Conservation (phyloP, 2,888 invertebrate genomes). For the Philhelius pedissequus region DNA sequence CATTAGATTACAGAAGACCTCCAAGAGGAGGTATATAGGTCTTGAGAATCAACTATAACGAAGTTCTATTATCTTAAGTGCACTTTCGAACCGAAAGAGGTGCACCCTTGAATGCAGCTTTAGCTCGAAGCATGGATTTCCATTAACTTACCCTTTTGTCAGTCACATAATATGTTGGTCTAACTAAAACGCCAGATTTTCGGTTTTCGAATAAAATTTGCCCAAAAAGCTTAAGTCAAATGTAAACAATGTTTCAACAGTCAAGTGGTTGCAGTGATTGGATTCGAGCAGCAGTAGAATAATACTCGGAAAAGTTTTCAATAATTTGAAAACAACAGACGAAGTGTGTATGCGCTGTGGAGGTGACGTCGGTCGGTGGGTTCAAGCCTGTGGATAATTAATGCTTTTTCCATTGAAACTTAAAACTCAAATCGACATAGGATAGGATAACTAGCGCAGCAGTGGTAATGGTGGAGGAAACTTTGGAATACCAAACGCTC, state of each 20-base stretch:
- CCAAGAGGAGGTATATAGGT: background rate
- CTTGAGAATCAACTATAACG: slow-evolving; percentile 59
- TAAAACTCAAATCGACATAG: slow-evolving; percentile 29
- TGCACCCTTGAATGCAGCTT: background rate
- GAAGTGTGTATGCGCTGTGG: background rate
- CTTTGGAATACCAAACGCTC: slow-evolving; percentile 8
- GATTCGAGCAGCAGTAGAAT: slow-evolving; percentile 28
- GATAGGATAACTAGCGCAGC: background rate
- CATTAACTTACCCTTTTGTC: background rate
- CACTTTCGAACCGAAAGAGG: slow-evolving; percentile 59
- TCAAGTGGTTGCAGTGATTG: slow-evolving; percentile 44
- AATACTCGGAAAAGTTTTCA: slow-evolving; percentile 36
- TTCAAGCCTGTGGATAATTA: slow-evolving; percentile 56
- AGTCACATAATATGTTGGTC: slow-evolving; percentile 1
- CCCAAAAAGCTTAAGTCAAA: slow-evolving; percentile 55
- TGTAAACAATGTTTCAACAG: slow-evolving; percentile 49
- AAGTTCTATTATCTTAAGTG: slow-evolving; percentile 72
- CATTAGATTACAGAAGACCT: background rate
- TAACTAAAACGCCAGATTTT: slow-evolving; percentile 29
- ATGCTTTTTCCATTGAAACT: slow-evolving; percentile 56
- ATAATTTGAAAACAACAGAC: slow-evolving; percentile 31
- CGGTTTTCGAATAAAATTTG: slow-evolving; percentile 26
- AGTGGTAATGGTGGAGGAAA: background rate
- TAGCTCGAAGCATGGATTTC: background rate
- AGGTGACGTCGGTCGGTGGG: background rate